Percentiles rank a stretch among this genome's conserved stretches.
Evolutionary conservation across 2,797 vertebrate species (phyloP).

Genomic region (Coracias cyanogaster): DNA sequence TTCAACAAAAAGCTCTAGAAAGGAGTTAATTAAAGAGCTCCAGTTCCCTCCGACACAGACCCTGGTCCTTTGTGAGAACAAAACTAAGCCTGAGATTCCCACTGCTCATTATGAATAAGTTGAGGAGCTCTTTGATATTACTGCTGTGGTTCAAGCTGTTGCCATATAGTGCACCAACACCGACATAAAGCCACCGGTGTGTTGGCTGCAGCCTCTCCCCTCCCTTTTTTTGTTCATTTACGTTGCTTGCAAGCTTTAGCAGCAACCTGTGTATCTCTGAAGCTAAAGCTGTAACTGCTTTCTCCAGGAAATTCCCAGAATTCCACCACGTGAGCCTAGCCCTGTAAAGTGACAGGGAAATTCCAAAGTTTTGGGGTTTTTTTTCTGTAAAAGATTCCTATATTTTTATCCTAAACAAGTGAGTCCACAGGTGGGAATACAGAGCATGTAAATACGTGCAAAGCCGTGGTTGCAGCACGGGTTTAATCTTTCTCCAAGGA

Average conservation of each 20-base stretch:
- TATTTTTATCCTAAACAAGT: neutral
- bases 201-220: neutral
- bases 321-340: neutral
- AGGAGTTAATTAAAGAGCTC: slow-evolving; percentile 46
- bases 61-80: slow-evolving; percentile 29
- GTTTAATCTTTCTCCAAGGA: neutral
- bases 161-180: neutral
- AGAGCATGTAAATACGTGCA: fast-evolving
- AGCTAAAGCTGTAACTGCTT: neutral
- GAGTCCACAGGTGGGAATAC: neutral
- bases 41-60: neutral
- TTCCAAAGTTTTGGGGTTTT: neutral
- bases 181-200: neutral
- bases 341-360: neutral
- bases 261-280: neutral
- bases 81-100: slow-evolving; percentile 17
- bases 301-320: neutral
- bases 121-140: slow-evolving; percentile 21
- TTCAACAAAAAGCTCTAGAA: slow-evolving; percentile 23
- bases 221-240: neutral
- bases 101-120: slow-evolving; percentile 27
- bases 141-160: neutral
- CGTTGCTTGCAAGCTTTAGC: neutral
- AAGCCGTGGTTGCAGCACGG: fast-evolving
- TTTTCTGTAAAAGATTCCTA: neutral